These are phyloP conservation scores for Cotesia typhae DNA, from an alignment of 1,140 invertebrate species.

Conservation along the genomic window DNA sequence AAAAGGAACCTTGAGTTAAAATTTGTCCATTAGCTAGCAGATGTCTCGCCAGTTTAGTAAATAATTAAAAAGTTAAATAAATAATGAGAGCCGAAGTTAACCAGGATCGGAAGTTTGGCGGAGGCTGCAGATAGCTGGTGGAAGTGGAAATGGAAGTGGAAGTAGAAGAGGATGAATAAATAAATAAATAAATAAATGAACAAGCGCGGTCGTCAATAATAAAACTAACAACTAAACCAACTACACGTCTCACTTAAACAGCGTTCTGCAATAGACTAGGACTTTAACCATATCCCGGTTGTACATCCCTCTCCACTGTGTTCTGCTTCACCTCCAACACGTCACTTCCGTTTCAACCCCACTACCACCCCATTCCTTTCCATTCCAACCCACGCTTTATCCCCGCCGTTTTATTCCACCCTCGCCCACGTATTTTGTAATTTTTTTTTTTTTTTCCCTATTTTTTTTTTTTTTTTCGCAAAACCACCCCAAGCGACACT, in stretches of 20 bases:
- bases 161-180: no score
- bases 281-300: conserved; percentile 49
- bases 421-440: neutral
- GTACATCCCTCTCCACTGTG: conserved; percentile 37
- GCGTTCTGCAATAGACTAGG: conserved; percentile 62
- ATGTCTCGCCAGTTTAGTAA: no score
- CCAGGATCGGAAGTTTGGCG: no score
- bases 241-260: conserved; percentile 56
- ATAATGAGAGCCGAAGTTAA: no score
- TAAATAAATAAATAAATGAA: no score
- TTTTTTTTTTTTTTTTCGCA: conserved; percentile 19
- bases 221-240: no score
- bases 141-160: no score
- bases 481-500: conserved; percentile 35
- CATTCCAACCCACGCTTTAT: neutral
- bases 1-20: no score
- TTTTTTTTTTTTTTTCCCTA: neutral
- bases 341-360: conserved; percentile 44
- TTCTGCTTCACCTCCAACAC: conserved; percentile 42
- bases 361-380: neutral
- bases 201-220: no score
- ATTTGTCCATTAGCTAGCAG: no score
- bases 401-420: neutral
- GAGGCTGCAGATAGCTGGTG: no score
- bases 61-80: no score